Conservation (phyloP, 2,113 vertebrate species). For the Ammospiza caudacuta region DNA sequence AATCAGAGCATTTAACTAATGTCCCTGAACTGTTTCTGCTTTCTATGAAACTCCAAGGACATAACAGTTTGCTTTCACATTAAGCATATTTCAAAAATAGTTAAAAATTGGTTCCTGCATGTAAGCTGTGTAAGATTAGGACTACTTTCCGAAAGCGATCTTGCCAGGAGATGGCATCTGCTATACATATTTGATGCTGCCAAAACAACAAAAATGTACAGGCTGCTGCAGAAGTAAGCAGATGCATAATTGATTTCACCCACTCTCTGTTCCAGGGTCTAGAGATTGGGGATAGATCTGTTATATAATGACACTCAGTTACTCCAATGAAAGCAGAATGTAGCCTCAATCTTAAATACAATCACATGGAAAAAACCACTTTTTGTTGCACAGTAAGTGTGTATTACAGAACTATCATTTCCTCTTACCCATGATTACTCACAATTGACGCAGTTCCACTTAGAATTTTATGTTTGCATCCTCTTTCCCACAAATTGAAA, state of each 20-base stretch:
- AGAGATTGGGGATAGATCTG: not conserved
- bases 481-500: not conserved
- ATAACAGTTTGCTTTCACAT: not conserved
- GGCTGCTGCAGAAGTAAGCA: not conserved
- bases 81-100: not conserved
- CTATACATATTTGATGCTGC: conserved; percentile 35
- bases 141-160: not conserved
- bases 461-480: not conserved
- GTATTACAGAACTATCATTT: not conserved
- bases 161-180: conserved; percentile 72
- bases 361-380: not conserved
- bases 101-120: not conserved
- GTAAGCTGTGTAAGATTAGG: not conserved
- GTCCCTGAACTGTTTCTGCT: not conserved
- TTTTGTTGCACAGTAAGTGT: not conserved
- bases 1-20: not conserved
- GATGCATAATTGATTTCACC: not conserved
- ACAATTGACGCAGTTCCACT: not conserved
- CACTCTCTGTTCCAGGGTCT: not conserved
- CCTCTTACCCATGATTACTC: not conserved
- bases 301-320: not conserved
- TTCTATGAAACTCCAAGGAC: not conserved
- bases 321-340: not conserved
- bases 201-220: not conserved
- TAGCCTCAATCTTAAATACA: not conserved